Percentiles rank a stretch among this genome's conserved stretches.
Conservation (phyloP, 2,888 invertebrate genomes). For the Anthrax anthrax region DNA sequence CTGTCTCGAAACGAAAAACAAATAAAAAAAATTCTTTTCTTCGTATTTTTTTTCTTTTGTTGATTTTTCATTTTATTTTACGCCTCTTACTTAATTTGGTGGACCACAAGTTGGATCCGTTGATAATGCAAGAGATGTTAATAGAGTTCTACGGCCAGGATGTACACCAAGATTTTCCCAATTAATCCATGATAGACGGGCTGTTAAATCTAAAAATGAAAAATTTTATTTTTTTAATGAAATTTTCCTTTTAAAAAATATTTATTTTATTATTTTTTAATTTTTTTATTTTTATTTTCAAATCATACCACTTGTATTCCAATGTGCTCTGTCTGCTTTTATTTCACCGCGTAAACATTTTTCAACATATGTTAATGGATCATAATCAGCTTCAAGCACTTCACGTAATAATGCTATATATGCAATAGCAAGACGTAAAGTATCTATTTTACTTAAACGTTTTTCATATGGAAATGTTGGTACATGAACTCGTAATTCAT, state of each 20-base stretch:
- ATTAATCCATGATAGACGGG: constrained; percentile 94
- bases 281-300: neutral
- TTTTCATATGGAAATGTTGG: constrained; percentile 99
- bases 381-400: constrained; percentile 74
- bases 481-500: constrained; percentile 92
- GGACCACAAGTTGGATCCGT: constrained; percentile 40
- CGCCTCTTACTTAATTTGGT: too few species aligned
- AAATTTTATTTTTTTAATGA: too few species aligned
- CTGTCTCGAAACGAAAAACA: too few species aligned
- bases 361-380: constrained; percentile 87
- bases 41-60: too few species aligned
- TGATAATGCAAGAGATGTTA: constrained; percentile 66
- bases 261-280: neutral
- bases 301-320: constrained; percentile 85
- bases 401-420: constrained; percentile 89
- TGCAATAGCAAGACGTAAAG: constrained; percentile 88
- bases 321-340: constrained; percentile 75
- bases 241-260: neutral
- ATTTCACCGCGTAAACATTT: constrained; percentile 81
- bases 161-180: constrained; percentile 97
- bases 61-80: too few species aligned
- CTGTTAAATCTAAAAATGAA: constrained; percentile 66
- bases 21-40: too few species aligned
- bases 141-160: constrained; percentile 68
- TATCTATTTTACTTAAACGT: constrained; percentile 95